Percentiles rank a stretch among this genome's conserved stretches.
These are phyloP conservation scores for Petaurus breviceps DNA, from an alignment of 2,113 vertebrate genomes.

Conservation along the genomic window DNA sequence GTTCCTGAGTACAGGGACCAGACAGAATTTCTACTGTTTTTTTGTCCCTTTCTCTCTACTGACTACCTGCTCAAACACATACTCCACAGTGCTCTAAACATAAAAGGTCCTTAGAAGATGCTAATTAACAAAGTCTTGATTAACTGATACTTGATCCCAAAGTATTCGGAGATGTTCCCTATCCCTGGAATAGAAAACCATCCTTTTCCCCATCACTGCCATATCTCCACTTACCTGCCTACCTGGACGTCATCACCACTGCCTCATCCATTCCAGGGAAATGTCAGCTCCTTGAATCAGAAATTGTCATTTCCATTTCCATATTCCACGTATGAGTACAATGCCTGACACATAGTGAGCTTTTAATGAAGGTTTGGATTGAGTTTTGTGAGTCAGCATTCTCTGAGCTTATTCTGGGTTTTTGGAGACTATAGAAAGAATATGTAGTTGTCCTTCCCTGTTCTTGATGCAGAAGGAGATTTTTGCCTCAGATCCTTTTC, in stretches of 20 bases:
- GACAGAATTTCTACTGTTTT: neutral
- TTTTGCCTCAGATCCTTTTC: neutral
- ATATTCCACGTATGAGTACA: neutral
- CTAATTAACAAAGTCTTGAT: neutral
- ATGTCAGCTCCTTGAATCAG: neutral
- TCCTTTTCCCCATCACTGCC: neutral
- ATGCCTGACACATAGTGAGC: neutral
- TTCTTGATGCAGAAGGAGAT: neutral
- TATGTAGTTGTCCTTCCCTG: neutral
- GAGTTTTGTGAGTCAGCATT: neutral
- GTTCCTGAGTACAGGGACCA: neutral
- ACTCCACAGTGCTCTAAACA: neutral
- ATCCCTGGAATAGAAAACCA: neutral
- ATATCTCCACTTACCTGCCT: neutral
- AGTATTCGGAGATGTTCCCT: neutral
- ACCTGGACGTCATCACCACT: neutral
- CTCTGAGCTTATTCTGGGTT: neutral
- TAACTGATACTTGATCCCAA: neutral
- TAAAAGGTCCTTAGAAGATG: neutral
- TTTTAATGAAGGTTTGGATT: neutral
- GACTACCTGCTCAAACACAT: neutral
- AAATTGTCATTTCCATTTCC: neutral
- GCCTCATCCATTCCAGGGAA: neutral
- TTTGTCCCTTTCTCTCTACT: neutral
- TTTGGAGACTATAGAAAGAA: neutral